phyloP scores from a whole-genome alignment of 2,888 invertebrate genomes.

The Melanostoma scalare region DNA sequence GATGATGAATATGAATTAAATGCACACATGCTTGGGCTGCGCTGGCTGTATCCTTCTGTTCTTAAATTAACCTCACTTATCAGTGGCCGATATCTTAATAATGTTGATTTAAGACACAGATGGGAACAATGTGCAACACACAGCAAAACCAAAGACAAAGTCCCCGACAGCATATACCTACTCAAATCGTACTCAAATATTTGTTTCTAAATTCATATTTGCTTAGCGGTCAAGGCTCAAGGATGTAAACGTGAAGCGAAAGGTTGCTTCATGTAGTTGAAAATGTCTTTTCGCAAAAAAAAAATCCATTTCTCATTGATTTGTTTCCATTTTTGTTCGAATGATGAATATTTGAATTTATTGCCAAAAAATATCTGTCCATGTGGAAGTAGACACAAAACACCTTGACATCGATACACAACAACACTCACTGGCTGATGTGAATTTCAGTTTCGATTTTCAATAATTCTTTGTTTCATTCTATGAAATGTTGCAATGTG shows the following conservation, averaged over 20 bases:
- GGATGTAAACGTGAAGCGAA: conserved; percentile 1
- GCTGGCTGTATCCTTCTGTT: conserved; percentile 52
- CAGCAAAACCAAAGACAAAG: conserved; percentile 9
- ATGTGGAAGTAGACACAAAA: conserved; percentile 37
- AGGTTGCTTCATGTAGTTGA: background rate
- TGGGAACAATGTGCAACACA: conserved; percentile 58
- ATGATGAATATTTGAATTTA: conserved; percentile 45
- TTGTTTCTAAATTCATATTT: conserved; percentile 38
- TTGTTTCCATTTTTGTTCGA: conserved; percentile 39
- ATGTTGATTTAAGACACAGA: conserved; percentile 66
- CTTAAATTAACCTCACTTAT: conserved; percentile 68
- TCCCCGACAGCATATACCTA: background rate
- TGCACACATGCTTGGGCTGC: conserved; percentile 9
- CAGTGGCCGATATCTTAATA: conserved; percentile 65
- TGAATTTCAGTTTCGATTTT: conserved; percentile 9
- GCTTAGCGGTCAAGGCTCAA: conserved; percentile 45
- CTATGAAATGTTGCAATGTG: background rate
- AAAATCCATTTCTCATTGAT: conserved; percentile 31
- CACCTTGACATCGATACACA: conserved; percentile 61
- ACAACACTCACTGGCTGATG: background rate
- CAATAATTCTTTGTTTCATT: conserved; percentile 30
- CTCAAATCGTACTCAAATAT: background rate
- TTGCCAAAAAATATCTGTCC: conserved; percentile 41
- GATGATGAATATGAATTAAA: background rate
- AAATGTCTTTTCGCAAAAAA: conserved; percentile 8